Evolutionary conservation across 1,140 invertebrate genomes (phyloP), one percentile per base, ranked within the genome.

Genomic region (Galendromus occidentalis): DNA sequence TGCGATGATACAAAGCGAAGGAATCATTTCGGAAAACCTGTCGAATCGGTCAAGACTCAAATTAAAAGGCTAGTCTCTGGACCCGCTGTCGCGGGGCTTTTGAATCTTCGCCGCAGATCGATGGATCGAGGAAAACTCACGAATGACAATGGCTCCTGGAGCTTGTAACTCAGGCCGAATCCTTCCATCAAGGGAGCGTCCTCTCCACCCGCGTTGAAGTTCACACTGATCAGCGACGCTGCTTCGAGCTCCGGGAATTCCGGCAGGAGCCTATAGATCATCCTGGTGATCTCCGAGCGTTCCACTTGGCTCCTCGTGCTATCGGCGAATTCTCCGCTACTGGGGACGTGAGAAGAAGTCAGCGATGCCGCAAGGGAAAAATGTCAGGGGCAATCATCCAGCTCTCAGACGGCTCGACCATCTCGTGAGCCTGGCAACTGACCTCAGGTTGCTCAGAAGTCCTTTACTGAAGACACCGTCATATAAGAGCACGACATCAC

Each of bases 401-500:
- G n/a, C n/a, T n/a, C n/a, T n/a, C n/a, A n/a, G n/a, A n/a, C n/a
- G n/a, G n/a, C n/a, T n/a, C n/a, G n/a, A n/a, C n/a, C n/a, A n/a
- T n/a, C n/a, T n/a, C n/a, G n/a, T n/a, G n/a, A n/a, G n/a, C n/a
- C n/a, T n/a, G n/a, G 22, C 2, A 25, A 22, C 4, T 22, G 12
- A 59, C 51, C 51, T 59, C 17, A 59, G 51, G 9, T 59, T 59
- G 33, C 51, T 59, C 14, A 59, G 22, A 5, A 59, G 33, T 1
- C 25, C 51, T 25, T 59, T 59, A 9, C 51, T 59, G 22, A 59
- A 59, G 14, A 59, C 51, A 33, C 51, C 51, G 51, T 59, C 51
- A 59, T 59, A 59, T 14, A 59, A 22, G 6, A 59, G 22, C 12
- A 59, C 51, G 1, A 59, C 51, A 25, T 59, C 22, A 22, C 51